These are phyloP conservation scores for Emesis furor DNA, from an alignment of 2,888 invertebrate species.

Conservation along the genomic window DNA sequence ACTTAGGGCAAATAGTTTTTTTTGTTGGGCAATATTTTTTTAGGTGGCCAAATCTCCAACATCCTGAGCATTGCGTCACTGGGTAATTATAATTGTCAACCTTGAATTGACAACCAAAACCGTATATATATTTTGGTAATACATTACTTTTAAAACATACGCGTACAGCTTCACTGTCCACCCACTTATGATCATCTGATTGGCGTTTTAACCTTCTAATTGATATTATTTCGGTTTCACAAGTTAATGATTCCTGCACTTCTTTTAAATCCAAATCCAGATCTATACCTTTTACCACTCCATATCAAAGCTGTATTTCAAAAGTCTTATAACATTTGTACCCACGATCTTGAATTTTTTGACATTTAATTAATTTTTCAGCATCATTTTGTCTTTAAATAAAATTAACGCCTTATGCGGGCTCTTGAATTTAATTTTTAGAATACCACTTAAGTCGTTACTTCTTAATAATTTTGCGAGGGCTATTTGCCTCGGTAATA, in stretches of 20 bases:
- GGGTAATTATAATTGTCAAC: neutral
- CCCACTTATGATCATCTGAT: neutral
- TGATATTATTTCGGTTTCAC: neutral
- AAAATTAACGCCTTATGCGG: neutral
- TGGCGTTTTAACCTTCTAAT: neutral
- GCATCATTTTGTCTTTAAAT: neutral
- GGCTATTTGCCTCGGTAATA: neutral
- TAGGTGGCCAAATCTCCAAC: neutral
- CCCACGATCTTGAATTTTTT: neutral
- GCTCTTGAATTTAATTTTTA: neutral
- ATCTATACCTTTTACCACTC: neutral
- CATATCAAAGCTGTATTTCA: neutral
- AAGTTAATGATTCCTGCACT: neutral
- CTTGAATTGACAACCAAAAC: neutral
- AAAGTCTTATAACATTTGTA: neutral
- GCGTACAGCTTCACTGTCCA: neutral
- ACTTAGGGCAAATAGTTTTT: slow-evolving; percentile 15
- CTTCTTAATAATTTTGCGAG: neutral
- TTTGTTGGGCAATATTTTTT: neutral
- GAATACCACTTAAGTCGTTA: neutral
- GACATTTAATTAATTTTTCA: neutral
- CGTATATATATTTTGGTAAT: neutral
- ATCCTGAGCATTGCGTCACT: neutral
- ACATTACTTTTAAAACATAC: neutral
- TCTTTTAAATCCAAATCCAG: neutral